Evolutionary conservation across 1,140 invertebrate species (phyloP).

Genomic region (Ridgeia piscesae): DNA sequence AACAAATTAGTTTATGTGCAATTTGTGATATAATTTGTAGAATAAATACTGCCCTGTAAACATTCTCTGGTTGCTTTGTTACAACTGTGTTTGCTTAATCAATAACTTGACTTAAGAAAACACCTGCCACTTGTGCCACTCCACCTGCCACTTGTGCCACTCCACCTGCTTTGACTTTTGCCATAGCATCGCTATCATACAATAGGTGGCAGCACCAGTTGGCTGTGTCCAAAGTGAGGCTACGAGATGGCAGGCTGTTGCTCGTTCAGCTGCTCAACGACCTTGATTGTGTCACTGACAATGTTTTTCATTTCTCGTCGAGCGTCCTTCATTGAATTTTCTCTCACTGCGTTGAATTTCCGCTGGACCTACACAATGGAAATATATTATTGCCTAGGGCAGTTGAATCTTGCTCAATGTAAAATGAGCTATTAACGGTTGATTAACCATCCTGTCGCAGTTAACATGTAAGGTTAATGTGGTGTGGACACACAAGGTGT

Average conservation of each 20-base stretch:
- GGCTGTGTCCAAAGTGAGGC: neutral
- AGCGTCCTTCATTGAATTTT: conserved; percentile 49
- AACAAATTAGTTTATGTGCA: neutral
- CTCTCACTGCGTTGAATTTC: conserved; percentile 48
- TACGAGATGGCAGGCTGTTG: neutral
- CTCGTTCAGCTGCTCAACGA: neutral
- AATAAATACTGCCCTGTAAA: neutral
- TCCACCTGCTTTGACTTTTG: neutral
- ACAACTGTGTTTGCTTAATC: too few relatives aligned
- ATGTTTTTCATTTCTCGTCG: conserved; percentile 34
- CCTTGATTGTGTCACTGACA: conserved; percentile 30
- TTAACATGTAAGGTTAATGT: neutral
- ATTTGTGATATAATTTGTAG: neutral
- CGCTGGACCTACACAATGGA: conserved; percentile 42
- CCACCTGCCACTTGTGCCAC: neutral
- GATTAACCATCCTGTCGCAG: neutral
- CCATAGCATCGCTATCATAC: neutral
- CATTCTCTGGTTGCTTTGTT: neutral
- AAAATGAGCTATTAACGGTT: neutral
- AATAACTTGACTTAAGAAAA: neutral
- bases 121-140: neutral
- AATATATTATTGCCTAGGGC: neutral
- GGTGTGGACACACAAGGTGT: neutral
- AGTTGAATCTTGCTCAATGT: neutral
- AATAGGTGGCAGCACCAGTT: neutral